Conservation (phyloP, 2,888 invertebrate genomes). For the Hypomecis punctinalis region DNA sequence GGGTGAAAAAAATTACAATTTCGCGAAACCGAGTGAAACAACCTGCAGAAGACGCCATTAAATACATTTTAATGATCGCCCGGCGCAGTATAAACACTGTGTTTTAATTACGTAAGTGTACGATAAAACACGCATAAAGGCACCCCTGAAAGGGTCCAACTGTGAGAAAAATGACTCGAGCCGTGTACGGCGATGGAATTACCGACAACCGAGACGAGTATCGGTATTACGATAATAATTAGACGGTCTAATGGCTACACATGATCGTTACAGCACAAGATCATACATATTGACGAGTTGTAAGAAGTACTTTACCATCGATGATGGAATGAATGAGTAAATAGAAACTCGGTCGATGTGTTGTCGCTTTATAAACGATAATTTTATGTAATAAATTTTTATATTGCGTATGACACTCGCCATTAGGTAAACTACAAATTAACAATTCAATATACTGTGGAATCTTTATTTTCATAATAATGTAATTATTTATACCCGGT, state of each 20-base stretch:
- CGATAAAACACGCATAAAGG: conserved; percentile 57
- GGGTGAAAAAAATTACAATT: conserved; percentile 55
- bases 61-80: conserved; percentile 64
- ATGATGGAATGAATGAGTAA: conserved; percentile 8
- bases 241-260: conserved; percentile 10
- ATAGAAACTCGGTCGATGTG: neutral
- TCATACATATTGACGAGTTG: conserved; percentile 23
- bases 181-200: conserved; percentile 40
- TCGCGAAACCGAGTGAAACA: conserved; percentile 60
- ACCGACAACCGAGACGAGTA: conserved; percentile 16
- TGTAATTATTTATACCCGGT: too few relatives aligned
- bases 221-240: conserved; percentile 11
- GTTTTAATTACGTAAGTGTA: conserved; percentile 63
- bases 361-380: neutral
- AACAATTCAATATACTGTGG: too few relatives aligned
- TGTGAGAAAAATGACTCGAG: conserved; percentile 49
- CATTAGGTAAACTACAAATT: too few relatives aligned
- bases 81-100: conserved; percentile 53
- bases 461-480: too few relatives aligned
- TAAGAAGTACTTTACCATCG: conserved; percentile 15
- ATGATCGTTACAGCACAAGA: conserved; percentile 17
- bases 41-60: conserved; percentile 65
- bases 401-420: conserved; percentile 1
- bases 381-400: neutral
- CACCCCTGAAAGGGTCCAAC: conserved; percentile 48